These are phyloP conservation scores for Oceanodroma tethys DNA, from an alignment of 2,113 vertebrate genomes.

Conservation along the genomic window DNA sequence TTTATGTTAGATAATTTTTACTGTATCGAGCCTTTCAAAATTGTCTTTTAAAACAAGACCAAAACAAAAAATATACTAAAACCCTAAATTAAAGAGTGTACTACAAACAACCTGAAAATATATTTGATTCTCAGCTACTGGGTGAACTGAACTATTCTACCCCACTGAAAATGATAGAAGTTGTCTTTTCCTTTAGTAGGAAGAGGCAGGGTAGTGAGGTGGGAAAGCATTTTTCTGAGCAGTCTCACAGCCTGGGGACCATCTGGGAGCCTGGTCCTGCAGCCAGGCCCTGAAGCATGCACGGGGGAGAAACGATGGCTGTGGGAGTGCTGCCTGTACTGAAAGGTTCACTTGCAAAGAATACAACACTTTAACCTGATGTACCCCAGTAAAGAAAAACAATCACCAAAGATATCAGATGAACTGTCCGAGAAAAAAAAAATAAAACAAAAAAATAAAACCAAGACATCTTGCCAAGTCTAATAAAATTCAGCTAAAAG, in stretches of 20 bases:
- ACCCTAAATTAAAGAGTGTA: neutral
- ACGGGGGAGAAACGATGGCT: neutral
- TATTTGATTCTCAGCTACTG: neutral
- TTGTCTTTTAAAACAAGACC: neutral
- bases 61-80: neutral
- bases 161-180: neutral
- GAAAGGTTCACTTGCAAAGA: neutral
- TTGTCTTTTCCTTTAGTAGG: neutral
- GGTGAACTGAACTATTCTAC: neutral
- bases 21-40: neutral
- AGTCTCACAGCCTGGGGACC: neutral
- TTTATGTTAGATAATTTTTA: neutral
- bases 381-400: neutral
- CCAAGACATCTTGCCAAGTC: neutral
- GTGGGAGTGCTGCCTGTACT: neutral
- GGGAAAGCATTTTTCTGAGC: neutral
- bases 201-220: neutral
- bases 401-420: neutral
- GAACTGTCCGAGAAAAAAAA: neutral
- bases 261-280: neutral
- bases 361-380: neutral
- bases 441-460: rapidly evolving
- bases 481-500: neutral
- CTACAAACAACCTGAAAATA: neutral
- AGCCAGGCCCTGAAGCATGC: neutral